A percentile compares a stretch with the other conserved stretches of the same genome.
Evolutionary conservation across 2,888 invertebrate species (phyloP).

Genomic region (Agrochola lychnidis): DNA sequence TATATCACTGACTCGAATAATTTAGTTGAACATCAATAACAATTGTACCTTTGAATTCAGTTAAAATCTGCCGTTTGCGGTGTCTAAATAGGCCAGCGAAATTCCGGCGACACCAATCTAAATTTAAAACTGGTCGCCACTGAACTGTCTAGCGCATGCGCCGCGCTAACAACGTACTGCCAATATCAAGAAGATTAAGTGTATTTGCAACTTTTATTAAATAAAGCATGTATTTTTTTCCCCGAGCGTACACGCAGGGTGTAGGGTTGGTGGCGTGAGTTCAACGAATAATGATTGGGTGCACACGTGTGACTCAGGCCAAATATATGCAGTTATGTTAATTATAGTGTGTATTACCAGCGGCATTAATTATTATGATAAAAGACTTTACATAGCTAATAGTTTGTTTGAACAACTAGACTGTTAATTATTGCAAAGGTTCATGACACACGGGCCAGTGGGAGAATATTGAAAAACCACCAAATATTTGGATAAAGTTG

Average conservation of each 20-base stretch:
- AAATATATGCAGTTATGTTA: slow-evolving; percentile 52
- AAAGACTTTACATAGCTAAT: slow-evolving; percentile 48
- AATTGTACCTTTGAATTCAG: slow-evolving; percentile 70
- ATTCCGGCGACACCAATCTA: slow-evolving; percentile 84
- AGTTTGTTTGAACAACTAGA: slow-evolving; percentile 36
- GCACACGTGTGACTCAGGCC: slow-evolving; percentile 61
- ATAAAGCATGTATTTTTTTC: slow-evolving; percentile 55
- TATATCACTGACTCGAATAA: slow-evolving; percentile 68
- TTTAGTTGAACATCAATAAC: slow-evolving; percentile 67
- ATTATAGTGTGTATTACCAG: slow-evolving; percentile 43
- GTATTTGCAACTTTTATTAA: slow-evolving; percentile 59
- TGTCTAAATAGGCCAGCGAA: slow-evolving; percentile 85
- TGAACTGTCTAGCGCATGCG: slow-evolving; percentile 85
- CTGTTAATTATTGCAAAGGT: slow-evolving; percentile 22
- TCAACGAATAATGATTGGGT: slow-evolving; percentile 53
- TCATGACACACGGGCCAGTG: slow-evolving; percentile 5
- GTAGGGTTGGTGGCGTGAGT: slow-evolving; percentile 51
- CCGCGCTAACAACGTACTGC: slow-evolving; percentile 70
- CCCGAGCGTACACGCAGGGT: slow-evolving; percentile 30
- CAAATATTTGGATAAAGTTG: slow-evolving; percentile 10
- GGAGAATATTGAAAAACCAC: not conserved
- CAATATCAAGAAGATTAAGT: slow-evolving; percentile 76
- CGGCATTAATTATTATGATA: slow-evolving; percentile 49
- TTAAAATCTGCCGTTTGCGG: slow-evolving; percentile 79
- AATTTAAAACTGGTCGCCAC: slow-evolving; percentile 85